Evolutionary conservation across 2,113 vertebrate species (phyloP).

Genomic region (Bos taurus): DNA sequence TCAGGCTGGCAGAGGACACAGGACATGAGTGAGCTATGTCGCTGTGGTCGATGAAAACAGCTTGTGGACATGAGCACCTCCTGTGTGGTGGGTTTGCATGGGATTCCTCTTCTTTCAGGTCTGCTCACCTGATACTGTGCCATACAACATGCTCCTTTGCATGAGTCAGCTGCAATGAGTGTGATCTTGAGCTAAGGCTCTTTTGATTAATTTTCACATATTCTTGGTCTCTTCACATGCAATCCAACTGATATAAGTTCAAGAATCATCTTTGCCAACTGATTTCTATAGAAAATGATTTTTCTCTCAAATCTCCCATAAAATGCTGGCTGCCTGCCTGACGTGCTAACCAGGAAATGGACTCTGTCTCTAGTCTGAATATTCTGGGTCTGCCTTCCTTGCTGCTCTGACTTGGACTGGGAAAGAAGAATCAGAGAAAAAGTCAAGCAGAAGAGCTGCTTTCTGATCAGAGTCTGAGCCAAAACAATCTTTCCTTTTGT

Average conservation of each 20-base stretch:
- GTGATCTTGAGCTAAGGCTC: background rate
- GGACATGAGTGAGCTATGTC: background rate
- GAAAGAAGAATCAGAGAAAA: background rate
- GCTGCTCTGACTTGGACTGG: background rate
- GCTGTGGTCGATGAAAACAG: background rate
- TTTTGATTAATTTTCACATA: conserved; percentile 8
- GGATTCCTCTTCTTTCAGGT: background rate
- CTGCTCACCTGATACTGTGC: background rate
- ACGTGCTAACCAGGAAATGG: background rate
- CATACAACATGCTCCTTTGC: background rate
- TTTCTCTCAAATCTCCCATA: background rate
- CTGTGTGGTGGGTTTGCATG: background rate
- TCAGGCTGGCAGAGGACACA: background rate
- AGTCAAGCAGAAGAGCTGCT: background rate
- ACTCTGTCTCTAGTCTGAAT: background rate
- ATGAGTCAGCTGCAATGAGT: background rate
- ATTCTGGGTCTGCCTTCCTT: background rate
- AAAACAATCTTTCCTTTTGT: background rate
- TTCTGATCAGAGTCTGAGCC: background rate
- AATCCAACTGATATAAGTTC: background rate
- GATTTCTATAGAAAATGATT: background rate
- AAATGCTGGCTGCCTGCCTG: background rate
- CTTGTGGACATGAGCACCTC: background rate
- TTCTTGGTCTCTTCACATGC: background rate
- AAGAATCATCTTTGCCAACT: background rate